Conservation (phyloP, 2,888 invertebrate genomes). For the Hipparchia semele region DNA sequence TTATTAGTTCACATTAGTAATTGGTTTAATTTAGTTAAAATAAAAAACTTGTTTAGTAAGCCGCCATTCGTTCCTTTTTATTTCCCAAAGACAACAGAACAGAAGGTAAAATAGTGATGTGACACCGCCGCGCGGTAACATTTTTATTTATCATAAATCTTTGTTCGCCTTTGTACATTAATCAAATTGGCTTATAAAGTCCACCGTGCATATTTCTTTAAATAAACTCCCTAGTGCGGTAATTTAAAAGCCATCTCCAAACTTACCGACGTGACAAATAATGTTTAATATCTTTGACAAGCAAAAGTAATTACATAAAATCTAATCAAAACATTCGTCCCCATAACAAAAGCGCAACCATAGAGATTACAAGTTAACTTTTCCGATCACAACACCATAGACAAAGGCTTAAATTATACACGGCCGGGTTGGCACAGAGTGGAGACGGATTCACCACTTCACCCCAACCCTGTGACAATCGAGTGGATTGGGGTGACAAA, state of each 20-base stretch:
- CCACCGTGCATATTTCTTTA: background rate
- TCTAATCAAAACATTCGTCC: conserved; percentile 34
- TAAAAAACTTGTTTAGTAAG: too few species aligned
- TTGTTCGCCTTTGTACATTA: background rate
- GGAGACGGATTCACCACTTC: conserved; percentile 55
- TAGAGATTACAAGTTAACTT: conserved; percentile 80
- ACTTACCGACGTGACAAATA: background rate
- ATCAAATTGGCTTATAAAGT: background rate
- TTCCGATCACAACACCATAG: conserved; percentile 79
- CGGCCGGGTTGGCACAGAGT: conserved; percentile 67
- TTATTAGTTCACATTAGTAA: too few species aligned
- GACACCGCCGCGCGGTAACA: too few species aligned
- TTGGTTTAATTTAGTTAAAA: too few species aligned
- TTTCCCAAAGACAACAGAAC: too few species aligned
- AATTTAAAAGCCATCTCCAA: background rate
- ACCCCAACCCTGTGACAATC: conserved; percentile 56
- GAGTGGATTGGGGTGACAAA: conserved; percentile 70
- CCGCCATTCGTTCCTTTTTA: too few species aligned
- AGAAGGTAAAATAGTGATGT: too few species aligned
- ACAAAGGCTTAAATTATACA: conserved; percentile 78
- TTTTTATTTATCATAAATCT: too few species aligned
- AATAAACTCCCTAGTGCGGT: background rate
- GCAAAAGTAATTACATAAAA: conserved; percentile 5
- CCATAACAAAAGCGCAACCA: conserved; percentile 53
- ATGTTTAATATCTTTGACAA: conserved; percentile 3